A percentile compares a stretch with the other conserved stretches of the same genome.
Evolutionary conservation across 1,140 invertebrate species (phyloP).

Genomic region (Drosophila funebris): DNA sequence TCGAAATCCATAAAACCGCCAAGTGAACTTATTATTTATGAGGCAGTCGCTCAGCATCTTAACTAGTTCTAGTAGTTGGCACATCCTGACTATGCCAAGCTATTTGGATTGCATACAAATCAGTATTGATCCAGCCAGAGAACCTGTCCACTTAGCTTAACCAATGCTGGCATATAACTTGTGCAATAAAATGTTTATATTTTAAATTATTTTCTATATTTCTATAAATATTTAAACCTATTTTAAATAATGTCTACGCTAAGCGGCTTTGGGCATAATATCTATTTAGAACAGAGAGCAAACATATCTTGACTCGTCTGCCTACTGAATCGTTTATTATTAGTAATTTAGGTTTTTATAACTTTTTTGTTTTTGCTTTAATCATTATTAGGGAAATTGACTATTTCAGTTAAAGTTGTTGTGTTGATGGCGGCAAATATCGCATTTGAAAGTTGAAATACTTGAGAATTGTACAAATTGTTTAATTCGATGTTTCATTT

Average conservation of each 20-base stretch:
- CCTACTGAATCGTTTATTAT: constrained; percentile 20
- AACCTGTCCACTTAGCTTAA: constrained; percentile 40
- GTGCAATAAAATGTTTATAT: constrained; percentile 56
- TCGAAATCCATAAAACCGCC: constrained; percentile 45
- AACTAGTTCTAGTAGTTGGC: constrained; percentile 46
- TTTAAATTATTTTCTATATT: constrained; percentile 22
- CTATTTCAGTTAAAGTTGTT: constrained; percentile 54
- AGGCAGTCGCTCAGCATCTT: constrained; percentile 37
- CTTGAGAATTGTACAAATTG: constrained; percentile 62
- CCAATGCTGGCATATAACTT: constrained; percentile 30
- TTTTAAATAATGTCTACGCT: constrained; percentile 28
- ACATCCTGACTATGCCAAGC: constrained; percentile 54
- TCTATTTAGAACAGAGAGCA: constrained; percentile 11
- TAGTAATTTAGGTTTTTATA: not conserved
- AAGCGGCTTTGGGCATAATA: constrained; percentile 8
- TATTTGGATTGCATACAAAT: constrained; percentile 51
- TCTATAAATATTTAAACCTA: constrained; percentile 42
- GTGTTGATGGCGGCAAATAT: constrained; percentile 43
- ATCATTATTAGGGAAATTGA: constrained; percentile 56
- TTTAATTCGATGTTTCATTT: constrained; percentile 16
- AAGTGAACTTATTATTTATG: constrained; percentile 65
- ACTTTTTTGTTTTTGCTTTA: constrained; percentile 16
- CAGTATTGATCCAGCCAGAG: constrained; percentile 4
- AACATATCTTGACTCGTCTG: constrained; percentile 19
- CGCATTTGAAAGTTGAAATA: constrained; percentile 77